These are phyloP conservation scores for Sycophila texana DNA, from an alignment of 2,888 invertebrate genomes.

Conservation along the genomic window DNA sequence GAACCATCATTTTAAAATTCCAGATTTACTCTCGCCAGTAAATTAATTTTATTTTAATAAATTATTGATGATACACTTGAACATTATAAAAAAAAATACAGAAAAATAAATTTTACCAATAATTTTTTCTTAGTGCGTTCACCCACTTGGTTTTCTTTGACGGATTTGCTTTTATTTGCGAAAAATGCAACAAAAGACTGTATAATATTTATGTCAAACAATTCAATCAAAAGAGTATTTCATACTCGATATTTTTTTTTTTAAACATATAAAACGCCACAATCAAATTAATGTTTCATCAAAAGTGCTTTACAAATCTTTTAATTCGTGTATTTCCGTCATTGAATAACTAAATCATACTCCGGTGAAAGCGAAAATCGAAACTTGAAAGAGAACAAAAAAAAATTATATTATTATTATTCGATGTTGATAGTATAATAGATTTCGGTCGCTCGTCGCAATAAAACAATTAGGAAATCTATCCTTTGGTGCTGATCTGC, in stretches of 20 bases:
- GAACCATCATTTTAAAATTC: conserved; percentile 1
- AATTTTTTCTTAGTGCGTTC: conserved; percentile 36
- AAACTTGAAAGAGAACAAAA: conserved; percentile 2
- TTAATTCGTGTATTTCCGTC: conserved; percentile 17
- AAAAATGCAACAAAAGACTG: conserved; percentile 42
- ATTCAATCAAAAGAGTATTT: conserved; percentile 47
- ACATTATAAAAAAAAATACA: conserved; percentile 2
- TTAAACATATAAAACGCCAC: not conserved
- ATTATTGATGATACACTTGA: conserved; percentile 18
- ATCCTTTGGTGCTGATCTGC: conserved; percentile 54
- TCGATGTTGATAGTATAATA: conserved; percentile 47
- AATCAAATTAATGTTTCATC: conserved; percentile 48
- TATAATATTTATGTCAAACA: conserved; percentile 25
- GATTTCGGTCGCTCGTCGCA: conserved; percentile 49
- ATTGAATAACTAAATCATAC: conserved; percentile 38
- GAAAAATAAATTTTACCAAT: conserved; percentile 37
- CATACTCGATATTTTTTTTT: conserved; percentile 20
- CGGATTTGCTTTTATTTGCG: conserved; percentile 17
- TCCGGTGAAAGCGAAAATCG: conserved; percentile 32
- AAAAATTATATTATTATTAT: conserved; percentile 43
- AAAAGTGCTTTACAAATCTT: conserved; percentile 15
- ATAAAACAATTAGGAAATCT: conserved; percentile 54
- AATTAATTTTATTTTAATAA: not conserved
- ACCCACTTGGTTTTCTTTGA: conserved; percentile 47
- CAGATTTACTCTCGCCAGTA: not conserved